Base-by-base conservation (phyloP, 2,888 invertebrate species). In the Agrotis puta region DNA sequence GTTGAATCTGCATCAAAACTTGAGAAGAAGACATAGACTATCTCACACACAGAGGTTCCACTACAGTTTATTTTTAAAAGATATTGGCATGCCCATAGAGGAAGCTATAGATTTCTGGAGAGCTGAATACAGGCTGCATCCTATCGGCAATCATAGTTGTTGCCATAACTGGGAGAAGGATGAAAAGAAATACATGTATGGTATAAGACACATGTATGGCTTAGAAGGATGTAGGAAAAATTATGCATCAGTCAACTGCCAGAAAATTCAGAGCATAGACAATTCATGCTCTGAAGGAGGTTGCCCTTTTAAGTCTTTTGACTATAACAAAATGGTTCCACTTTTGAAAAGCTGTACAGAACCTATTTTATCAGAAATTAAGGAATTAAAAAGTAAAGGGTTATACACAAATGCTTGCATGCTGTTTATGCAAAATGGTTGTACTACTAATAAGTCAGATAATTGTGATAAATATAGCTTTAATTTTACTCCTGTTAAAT, bases 141-240 rank as follows among this genome's bases (percentile, higher is more conserved):
- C 96, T 51, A 89, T 87, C 64, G 92, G 93, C 3, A 90, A 86
- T 54, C 94, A 96, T 50, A 92, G 89, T 58, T 98, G 97, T 84
- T 92, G 93, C 24, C 98, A 98, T 83, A 95, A 92, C 80, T 98
- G 98, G 98, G 94, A 96, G 64, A 95, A 94, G 59, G 96, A 97
- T 90, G 96, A 97, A 79, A 96, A 96, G 39, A 97, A 97, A 84
- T 97, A 97, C 89, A 88, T 96, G 6, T 97, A 97, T 91, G 97
- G 97, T 70, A 97, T 98, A 64, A 94, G 97, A 74, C 98, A 98
- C 87, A 93, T 98, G 91, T 98, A 98, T 93, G 98, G 98, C 0
- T 91, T 97, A 62, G 97, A 97, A 92, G 98, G 98, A 6, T 93
- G 96, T n/a, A 94, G 96, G 80, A 97, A 95, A 84, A 96, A 95